phyloP scores from a whole-genome alignment of 2,797 vertebrate species.

The Geotrypetes seraphini region DNA sequence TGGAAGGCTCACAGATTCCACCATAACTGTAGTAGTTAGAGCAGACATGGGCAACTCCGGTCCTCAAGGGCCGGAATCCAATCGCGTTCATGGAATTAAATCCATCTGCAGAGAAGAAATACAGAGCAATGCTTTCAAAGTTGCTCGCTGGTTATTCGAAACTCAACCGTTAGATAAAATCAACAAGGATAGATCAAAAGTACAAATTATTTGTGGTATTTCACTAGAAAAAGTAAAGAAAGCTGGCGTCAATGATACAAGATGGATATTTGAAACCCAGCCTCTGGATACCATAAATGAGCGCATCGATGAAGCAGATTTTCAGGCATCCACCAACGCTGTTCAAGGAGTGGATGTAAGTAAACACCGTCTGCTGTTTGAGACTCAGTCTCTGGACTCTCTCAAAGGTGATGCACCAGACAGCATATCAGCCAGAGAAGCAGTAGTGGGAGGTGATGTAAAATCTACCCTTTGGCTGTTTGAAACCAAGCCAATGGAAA shows the following conservation, averaged over 20 bases:
- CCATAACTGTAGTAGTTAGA: no score
- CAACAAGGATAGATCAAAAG: slow-evolving; percentile 64
- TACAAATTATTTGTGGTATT: slow-evolving; percentile 83
- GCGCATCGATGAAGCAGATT: slow-evolving; percentile 52
- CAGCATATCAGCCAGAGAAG: slow-evolving; percentile 47
- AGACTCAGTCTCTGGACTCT: slow-evolving; percentile 64
- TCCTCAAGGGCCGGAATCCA: no score
- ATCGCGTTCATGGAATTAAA: slow-evolving; percentile 82
- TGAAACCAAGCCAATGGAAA: slow-evolving; percentile 78
- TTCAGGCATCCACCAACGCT: slow-evolving; percentile 59
- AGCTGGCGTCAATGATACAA: slow-evolving; percentile 70
- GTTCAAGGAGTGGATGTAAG: slow-evolving; percentile 63
- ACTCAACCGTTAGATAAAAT: slow-evolving; percentile 80
- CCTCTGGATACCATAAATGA: slow-evolving; percentile 75
- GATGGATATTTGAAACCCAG: slow-evolving; percentile 94
- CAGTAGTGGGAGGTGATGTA: slow-evolving; percentile 71
- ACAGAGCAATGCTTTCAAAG: slow-evolving; percentile 59
- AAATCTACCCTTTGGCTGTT: slow-evolving; percentile 87
- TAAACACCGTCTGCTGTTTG: slow-evolving; percentile 70
- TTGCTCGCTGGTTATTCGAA: slow-evolving; percentile 86
- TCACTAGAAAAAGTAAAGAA: slow-evolving; percentile 75
- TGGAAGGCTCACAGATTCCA: no score
- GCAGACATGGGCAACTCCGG: no score
- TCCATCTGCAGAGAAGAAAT: slow-evolving; percentile 85
- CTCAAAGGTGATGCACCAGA: slow-evolving; percentile 51